Base-by-base conservation (phyloP, 2,113 vertebrate species). In the Camelus dromedarius region DNA sequence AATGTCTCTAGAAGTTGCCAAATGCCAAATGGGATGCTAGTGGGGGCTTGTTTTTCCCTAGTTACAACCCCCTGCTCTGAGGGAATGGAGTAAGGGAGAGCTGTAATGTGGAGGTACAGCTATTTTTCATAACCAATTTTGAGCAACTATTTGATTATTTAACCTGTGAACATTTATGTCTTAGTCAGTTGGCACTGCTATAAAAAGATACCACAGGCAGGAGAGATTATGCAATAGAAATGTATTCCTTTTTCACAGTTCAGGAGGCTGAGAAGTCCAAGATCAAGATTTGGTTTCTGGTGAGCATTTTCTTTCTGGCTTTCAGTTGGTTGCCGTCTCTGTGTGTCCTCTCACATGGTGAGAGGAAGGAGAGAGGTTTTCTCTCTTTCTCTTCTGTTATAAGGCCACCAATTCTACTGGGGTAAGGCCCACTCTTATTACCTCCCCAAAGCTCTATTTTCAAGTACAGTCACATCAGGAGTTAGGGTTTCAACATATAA, bases 1-100 rank as follows among this genome's bases (percentile, higher is more conserved):
- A 67, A 32, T 62, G 50, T 70, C 8, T 52, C 62, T 64, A 56
- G 38, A 73, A 2, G 8, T 48, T 62, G 14, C 32, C 58, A 46
- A n/a, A 58, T 24, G n/a, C 8, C 18, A 32, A 19, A 4, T 0
- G 15, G 3, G 3, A 5, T 7, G 5, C 4, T 4, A 62, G 0
- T 8, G 2, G 9, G 11, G 1, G 2, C 1, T 19, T 32, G 19
- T 5, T 22, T 52, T 35, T 60, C 28, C 46, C n/a, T 32, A 20
- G 8, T 52, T 62, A 66, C 70, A 11, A 86, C 26, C 7, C 28
- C 9, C 12, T 80, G 20, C 52, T 93, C 12, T n/a, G 20, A 7
- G 11, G 64, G 46, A 46, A 24, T 7, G 18, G 19, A 42, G 18
- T 48, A 2, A 14, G 15, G 3, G 35, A 85, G 38, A 54, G 20